Evolutionary conservation across 2,113 vertebrate genomes (phyloP).

Genomic region (Hyaena hyaena): DNA sequence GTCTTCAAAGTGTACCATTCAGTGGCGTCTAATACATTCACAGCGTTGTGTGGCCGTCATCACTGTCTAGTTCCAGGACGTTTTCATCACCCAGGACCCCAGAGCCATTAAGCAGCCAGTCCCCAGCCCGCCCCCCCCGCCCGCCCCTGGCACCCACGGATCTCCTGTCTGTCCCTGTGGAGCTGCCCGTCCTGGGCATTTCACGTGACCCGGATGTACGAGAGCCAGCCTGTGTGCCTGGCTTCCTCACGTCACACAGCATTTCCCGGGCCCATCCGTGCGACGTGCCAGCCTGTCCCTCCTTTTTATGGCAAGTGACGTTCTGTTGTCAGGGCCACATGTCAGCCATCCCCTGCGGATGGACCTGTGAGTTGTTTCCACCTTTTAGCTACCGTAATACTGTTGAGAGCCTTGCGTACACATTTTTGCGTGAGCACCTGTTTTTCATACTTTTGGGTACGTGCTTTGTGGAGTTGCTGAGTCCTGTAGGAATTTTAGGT

Average conservation of each 20-base stretch:
- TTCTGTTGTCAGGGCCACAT: rapidly evolving
- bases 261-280: rapidly evolving
- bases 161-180: background rate
- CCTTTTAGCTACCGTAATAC: background rate
- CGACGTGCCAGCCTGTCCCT: rapidly evolving
- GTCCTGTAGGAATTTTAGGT: rapidly evolving
- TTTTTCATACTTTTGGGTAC: background rate
- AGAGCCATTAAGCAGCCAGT: background rate
- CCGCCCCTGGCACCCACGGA: background rate
- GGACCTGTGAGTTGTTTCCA: background rate
- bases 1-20: background rate
- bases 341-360: rapidly evolving
- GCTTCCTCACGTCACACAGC: rapidly evolving
- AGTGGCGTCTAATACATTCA: rapidly evolving
- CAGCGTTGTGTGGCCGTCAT: rapidly evolving
- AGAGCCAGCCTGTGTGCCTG: rapidly evolving
- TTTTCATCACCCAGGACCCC: background rate
- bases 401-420: background rate
- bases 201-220: rapidly evolving
- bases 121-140: too few relatives aligned
- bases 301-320: rapidly evolving
- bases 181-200: background rate
- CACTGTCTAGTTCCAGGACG: rapidly evolving
- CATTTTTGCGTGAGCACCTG: background rate
- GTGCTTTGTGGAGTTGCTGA: rapidly evolving